Base-by-base conservation (phyloP, 2,888 invertebrate species). In the Elmis aenea region DNA sequence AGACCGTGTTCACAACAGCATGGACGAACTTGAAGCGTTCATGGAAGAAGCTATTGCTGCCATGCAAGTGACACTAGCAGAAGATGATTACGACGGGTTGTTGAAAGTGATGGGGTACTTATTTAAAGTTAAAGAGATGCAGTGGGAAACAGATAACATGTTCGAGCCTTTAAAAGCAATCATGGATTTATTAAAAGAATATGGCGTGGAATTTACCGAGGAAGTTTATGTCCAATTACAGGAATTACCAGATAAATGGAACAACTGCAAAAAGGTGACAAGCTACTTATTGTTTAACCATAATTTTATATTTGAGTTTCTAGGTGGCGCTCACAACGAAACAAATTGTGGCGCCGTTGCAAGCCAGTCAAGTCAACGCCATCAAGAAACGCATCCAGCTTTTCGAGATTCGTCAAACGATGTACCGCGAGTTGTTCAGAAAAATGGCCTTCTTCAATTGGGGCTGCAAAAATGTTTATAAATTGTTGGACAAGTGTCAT, bases 201-300 rank as follows among this genome's bases (percentile, higher is more conserved):
- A 93, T 55, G 83, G 85, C n/a, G 87, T 91, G 11, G 87, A 90
- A 51, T 85, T 95, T 65, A 77, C 83, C 0, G 89, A 92, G 49
- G 83, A 84, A 48, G 73, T 80, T 1, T 75, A 83, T 49, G 76
- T 85, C 23, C 83, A 85, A 72, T 58, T 84, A 51, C 76, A 85
- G 61, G 83, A 89, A 53, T 69, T 95, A 24, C 95, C 95, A 0
- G 90, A 91, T 50, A 79, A 77, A 54, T 96, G 95, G 95, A 75
- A 77, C 30, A 83, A 81, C 51, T 75, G 90, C 4, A 90, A 93
- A 64, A 90, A 89, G 67, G 71, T 61, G 55, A 36, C 5, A 13
- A 11, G 2, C 9, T n/a, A n/a, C n/a, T 9, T 30, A 12, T 12
- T 11, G 18, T 12, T 26, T n/a, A n/a, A n/a, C n/a, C n/a, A n/a